A percentile compares a stretch with the other conserved stretches of the same genome.
Conservation (phyloP, 1,140 invertebrate genomes). For the Telenomus remus region DNA sequence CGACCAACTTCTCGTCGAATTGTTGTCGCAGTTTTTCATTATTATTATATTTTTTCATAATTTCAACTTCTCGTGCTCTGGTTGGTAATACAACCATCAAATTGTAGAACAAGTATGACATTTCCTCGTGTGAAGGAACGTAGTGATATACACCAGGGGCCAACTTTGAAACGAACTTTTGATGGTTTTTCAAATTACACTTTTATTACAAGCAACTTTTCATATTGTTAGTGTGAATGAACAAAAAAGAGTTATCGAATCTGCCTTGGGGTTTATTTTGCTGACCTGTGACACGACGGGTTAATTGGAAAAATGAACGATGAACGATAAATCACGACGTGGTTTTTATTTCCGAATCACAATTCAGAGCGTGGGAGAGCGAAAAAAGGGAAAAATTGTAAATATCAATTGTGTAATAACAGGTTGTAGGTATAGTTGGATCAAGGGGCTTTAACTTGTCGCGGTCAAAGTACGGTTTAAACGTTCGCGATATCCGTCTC, state of each 20-base stretch:
- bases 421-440: constrained; percentile 41
- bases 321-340: constrained; percentile 22
- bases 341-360: not conserved
- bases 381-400: constrained; percentile 21
- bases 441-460: constrained; percentile 45
- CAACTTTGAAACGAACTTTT: too few species aligned
- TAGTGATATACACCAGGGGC: too few species aligned
- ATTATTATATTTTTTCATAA: not conserved
- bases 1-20: not conserved
- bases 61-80: too few species aligned
- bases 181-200: too few species aligned
- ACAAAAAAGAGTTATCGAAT: not conserved
- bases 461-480: constrained; percentile 46
- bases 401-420: constrained; percentile 53
- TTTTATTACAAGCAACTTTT: too few species aligned
- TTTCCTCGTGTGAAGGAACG: too few species aligned
- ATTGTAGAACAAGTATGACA: too few species aligned
- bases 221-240: too few species aligned
- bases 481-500: constrained; percentile 25
- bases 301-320: constrained; percentile 2
- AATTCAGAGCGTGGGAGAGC: constrained; percentile 14
- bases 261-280: too few species aligned
- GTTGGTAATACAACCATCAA: too few species aligned
- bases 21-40: not conserved
- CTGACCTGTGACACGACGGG: not conserved